Conservation (phyloP, 2,797 vertebrate species). For the Glossophaga mutica region DNA sequence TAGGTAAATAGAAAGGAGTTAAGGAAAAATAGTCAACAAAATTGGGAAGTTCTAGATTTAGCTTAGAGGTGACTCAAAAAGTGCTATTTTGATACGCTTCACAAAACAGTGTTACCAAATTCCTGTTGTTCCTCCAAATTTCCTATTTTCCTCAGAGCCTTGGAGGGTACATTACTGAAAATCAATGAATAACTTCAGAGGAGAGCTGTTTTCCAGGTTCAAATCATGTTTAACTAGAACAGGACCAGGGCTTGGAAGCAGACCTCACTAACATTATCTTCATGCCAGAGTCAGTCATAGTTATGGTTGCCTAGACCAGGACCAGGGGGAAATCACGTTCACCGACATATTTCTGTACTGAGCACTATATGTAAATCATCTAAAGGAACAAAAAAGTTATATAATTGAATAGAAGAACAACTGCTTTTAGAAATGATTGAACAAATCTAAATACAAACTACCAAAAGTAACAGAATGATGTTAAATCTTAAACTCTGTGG, state of each 20-base stretch:
- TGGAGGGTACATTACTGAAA: not conserved
- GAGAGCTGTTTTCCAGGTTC: not conserved
- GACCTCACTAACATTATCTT: not conserved
- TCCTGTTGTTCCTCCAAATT: not conserved
- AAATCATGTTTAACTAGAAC: not conserved
- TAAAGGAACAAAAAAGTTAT: not conserved
- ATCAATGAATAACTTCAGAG: not conserved
- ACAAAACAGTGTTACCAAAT: not conserved
- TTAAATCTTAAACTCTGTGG: not conserved
- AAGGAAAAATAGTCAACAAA: not conserved
- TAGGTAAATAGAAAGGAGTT: not conserved
- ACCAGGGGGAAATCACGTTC: not conserved
- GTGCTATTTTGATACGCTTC: not conserved
- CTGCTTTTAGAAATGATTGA: not conserved
- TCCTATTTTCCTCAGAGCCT: not conserved
- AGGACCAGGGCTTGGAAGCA: not conserved
- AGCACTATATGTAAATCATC: not conserved
- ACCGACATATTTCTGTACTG: not conserved
- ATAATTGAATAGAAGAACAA: not conserved
- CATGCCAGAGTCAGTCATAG: not conserved
- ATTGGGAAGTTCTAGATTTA: not conserved
- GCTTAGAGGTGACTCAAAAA: not conserved
- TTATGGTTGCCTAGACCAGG: not conserved
- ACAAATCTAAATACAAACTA: not conserved
- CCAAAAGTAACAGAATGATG: not conserved